Percentiles rank a stretch among this genome's conserved stretches.
Evolutionary conservation across 2,113 vertebrate genomes (phyloP).

Genomic region (Porphyrio hochstetteri): DNA sequence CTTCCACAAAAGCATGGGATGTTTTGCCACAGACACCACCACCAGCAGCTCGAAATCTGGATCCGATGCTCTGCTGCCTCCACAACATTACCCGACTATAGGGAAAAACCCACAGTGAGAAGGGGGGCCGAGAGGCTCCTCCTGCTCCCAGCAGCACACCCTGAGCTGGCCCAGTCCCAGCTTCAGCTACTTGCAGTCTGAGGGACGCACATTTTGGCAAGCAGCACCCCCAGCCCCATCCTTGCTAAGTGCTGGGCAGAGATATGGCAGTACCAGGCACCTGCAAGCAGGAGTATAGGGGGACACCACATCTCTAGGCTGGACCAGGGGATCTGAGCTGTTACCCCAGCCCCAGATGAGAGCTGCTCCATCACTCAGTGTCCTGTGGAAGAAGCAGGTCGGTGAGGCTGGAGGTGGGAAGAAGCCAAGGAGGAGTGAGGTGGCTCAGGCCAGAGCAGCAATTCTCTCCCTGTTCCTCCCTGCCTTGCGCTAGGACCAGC

Average conservation of each 20-base stretch:
- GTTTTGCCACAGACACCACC: background rate
- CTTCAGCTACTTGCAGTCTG: background rate
- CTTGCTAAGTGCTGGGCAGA: background rate
- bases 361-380: background rate
- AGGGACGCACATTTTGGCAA: fast-evolving
- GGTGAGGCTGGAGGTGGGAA: background rate
- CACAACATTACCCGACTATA: background rate
- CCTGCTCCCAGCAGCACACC: background rate
- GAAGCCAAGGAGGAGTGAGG: background rate
- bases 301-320: fast-evolving
- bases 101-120: background rate
- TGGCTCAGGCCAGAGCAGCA: background rate
- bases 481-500: background rate
- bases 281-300: fast-evolving
- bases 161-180: background rate
- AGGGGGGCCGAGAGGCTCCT: background rate
- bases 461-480: background rate
- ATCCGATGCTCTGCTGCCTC: background rate
- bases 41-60: background rate
- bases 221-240: background rate
- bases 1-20: background rate
- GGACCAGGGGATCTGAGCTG: background rate
- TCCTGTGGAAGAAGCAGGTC: background rate
- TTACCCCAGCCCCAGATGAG: background rate
- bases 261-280: background rate